These are phyloP conservation scores for Sciurus niger DNA, from an alignment of 2,113 vertebrate genomes.

Conservation along the genomic window DNA sequence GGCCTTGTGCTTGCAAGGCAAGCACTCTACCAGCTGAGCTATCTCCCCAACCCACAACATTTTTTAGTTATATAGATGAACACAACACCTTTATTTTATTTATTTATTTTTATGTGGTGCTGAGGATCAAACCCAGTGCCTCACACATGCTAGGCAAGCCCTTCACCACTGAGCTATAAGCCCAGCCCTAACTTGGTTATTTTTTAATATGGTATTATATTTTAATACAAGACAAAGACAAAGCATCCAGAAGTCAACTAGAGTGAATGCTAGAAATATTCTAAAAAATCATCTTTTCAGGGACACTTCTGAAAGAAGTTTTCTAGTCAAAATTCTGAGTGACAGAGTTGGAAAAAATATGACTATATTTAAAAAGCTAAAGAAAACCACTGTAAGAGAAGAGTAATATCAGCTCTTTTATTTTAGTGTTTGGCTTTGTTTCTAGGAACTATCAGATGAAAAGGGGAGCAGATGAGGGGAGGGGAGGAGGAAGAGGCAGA, in stretches of 20 bases:
- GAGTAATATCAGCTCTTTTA: background rate
- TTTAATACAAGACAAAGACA: background rate
- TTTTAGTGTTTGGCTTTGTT: constrained; percentile 47
- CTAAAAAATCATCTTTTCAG: constrained; percentile 52
- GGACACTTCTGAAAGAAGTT: constrained; percentile 17
- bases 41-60: too few relatives aligned
- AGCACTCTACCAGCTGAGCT: too few relatives aligned
- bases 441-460: constrained; percentile 32
- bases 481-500: background rate
- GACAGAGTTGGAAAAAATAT: constrained; percentile 28
- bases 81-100: too few relatives aligned
- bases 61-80: too few relatives aligned
- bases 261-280: constrained; percentile 23
- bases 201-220: background rate
- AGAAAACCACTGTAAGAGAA: constrained; percentile 42
- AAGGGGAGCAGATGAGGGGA: background rate
- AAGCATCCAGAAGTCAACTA: background rate
- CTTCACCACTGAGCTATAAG: too few relatives aligned
- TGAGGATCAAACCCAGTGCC: too few relatives aligned
- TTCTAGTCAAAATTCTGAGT: constrained; percentile 62
- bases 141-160: too few relatives aligned
- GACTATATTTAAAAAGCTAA: constrained; percentile 42
- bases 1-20: too few relatives aligned
- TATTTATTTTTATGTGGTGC: too few relatives aligned
- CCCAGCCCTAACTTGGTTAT: background rate